A percentile compares a stretch with the other conserved stretches of the same genome.
Conservation (phyloP, 2,797 vertebrate species). For the Capromys pilorides region DNA sequence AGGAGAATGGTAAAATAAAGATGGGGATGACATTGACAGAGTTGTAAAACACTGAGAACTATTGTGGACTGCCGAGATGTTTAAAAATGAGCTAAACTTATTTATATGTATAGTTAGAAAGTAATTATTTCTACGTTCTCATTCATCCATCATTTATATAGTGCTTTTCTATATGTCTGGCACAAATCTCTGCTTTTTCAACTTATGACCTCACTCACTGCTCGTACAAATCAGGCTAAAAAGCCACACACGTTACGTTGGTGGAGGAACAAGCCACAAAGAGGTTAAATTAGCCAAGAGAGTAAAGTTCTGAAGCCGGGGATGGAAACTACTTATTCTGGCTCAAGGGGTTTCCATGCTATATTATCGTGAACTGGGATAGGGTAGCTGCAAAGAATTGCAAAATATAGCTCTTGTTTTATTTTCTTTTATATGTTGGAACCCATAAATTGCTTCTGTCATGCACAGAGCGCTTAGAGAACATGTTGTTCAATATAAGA, state of each 20-base stretch:
- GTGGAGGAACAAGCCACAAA: background rate
- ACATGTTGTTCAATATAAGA: background rate
- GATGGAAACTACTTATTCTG: background rate
- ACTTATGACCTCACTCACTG: background rate
- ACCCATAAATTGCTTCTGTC: background rate
- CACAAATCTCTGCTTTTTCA: background rate
- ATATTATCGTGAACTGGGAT: background rate
- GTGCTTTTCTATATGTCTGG: background rate
- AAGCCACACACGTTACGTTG: background rate
- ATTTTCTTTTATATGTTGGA: background rate
- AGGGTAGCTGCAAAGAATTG: background rate
- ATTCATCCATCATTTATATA: background rate
- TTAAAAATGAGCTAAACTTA: background rate
- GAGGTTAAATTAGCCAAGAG: background rate
- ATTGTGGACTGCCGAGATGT: background rate
- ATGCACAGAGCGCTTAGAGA: background rate
- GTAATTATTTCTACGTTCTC: background rate
- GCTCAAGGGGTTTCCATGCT: background rate
- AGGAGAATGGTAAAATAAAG: background rate
- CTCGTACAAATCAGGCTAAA: background rate
- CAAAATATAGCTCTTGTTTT: background rate
- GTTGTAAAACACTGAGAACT: background rate
- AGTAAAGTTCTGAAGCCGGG: background rate
- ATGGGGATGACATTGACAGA: background rate
- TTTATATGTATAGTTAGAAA: background rate